Conservation (phyloP, 2,888 invertebrate species). For the Drosophila mimetica region DNA sequence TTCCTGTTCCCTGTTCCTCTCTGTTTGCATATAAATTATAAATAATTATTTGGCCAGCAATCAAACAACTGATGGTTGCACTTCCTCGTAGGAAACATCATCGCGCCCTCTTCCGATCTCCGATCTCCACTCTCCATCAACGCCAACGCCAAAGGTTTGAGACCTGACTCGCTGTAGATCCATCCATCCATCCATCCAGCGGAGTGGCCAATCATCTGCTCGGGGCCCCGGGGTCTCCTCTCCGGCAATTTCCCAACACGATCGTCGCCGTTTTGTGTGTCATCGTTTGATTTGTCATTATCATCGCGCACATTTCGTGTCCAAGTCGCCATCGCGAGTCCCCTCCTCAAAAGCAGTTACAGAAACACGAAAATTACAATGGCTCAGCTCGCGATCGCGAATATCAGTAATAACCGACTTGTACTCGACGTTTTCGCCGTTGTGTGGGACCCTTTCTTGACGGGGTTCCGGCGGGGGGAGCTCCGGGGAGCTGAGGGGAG, state of each 20-base stretch:
- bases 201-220: conserved; percentile 72
- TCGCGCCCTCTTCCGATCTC: conserved; percentile 29
- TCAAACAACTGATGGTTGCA: conserved; percentile 59
- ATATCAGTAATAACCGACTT: conserved; percentile 79
- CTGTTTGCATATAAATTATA: conserved; percentile 61
- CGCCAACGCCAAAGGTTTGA: conserved; percentile 41
- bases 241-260: conserved; percentile 75
- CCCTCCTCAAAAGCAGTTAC: conserved; percentile 49
- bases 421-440: conserved; percentile 31
- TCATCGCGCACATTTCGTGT: conserved; percentile 77
- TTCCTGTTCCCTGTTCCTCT: conserved; percentile 30
- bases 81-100: conserved; percentile 60
- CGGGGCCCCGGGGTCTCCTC: conserved; percentile 25
- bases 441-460: conserved; percentile 49
- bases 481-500: neutral
- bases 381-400: conserved; percentile 57
- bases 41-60: conserved; percentile 68
- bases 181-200: conserved; percentile 34
- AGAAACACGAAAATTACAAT: conserved; percentile 80
- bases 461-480: conserved; percentile 4
- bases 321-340: conserved; percentile 19
- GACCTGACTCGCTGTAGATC: conserved; percentile 21
- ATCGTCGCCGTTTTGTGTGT: conserved; percentile 76
- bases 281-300: conserved; percentile 83
- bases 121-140: conserved; percentile 45